Percentiles rank a stretch among this genome's conserved stretches.
Evolutionary conservation across 2,888 invertebrate species (phyloP).

Genomic region (Drosophila mimetica): DNA sequence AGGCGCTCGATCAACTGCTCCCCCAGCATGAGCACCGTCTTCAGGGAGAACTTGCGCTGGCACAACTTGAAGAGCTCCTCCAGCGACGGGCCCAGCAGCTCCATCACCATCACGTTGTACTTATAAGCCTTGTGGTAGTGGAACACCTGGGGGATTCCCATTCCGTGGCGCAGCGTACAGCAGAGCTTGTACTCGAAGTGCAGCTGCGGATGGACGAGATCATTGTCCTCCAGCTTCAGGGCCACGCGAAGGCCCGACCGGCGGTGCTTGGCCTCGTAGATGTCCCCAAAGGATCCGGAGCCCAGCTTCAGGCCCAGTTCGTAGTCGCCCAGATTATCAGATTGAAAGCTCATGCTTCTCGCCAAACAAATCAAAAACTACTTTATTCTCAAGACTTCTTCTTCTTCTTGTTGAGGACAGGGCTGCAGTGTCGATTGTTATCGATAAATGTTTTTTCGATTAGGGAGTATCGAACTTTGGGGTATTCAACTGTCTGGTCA

Average conservation of each 20-base stretch:
- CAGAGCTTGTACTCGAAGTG: constrained; percentile 21
- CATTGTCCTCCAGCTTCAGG: constrained; percentile 39
- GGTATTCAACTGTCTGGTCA: neutral
- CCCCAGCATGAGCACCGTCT: constrained; percentile 57
- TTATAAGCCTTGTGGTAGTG: neutral
- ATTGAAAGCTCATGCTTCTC: neutral
- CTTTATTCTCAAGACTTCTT: neutral
- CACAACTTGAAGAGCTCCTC: constrained; percentile 43
- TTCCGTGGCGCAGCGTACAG: constrained; percentile 13
- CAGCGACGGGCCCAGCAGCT: constrained; percentile 57
- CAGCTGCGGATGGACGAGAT: neutral
- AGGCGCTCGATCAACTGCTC: constrained; percentile 51
- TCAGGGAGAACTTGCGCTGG: constrained; percentile 42
- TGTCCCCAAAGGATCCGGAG: constrained; percentile 46
- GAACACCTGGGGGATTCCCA: constrained; percentile 37
- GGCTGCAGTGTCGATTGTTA: neutral
- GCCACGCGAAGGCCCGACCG: constrained; percentile 23
- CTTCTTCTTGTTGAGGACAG: too few species aligned
- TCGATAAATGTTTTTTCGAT: constrained; percentile 3
- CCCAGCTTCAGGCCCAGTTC: constrained; percentile 22
- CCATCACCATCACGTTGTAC: constrained; percentile 46
- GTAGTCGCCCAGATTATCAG: neutral
- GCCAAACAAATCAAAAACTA: neutral
- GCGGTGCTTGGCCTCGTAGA: constrained; percentile 28
- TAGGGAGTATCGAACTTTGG: neutral